phyloP scores from a whole-genome alignment of 2,888 invertebrate genomes.

The Agriopis leucophaearia region DNA sequence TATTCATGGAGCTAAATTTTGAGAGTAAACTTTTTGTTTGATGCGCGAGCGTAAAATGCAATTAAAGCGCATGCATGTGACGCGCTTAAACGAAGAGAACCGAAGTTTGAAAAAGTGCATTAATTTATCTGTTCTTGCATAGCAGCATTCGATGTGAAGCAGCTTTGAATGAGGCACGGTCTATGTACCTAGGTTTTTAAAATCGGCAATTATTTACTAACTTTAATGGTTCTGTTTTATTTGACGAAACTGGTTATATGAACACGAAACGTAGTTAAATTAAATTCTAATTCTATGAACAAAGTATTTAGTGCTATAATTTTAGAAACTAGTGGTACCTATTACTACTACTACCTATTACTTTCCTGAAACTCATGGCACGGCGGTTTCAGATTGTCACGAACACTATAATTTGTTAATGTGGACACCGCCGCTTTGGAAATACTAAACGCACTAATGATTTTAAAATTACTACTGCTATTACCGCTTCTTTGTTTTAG shows the following conservation, averaged over 20 bases:
- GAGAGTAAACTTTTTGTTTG: neutral
- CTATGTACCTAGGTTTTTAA: too few relatives aligned
- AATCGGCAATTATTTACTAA: too few relatives aligned
- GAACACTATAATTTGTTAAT: conserved; percentile 27
- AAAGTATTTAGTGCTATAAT: neutral
- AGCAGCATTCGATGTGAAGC: neutral
- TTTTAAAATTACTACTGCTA: conserved; percentile 31
- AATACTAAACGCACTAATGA: conserved; percentile 25
- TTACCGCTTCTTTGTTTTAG: conserved; percentile 14
- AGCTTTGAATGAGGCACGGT: too few relatives aligned
- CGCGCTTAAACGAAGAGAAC: neutral
- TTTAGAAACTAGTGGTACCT: neutral
- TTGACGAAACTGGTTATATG: too few relatives aligned
- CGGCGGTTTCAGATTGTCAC: conserved; percentile 9
- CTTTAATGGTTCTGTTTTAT: too few relatives aligned
- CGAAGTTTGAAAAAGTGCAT: conserved; percentile 13
- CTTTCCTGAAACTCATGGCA: neutral
- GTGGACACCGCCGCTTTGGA: conserved; percentile 1
- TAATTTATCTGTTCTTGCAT: neutral
- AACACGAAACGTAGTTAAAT: too few relatives aligned
- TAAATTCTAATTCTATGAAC: neutral
- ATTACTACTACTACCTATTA: conserved; percentile 1
- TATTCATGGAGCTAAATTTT: too few relatives aligned
- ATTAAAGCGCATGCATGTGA: conserved; percentile 11
- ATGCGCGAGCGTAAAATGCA: conserved; percentile 5